Evolutionary conservation across 2,113 vertebrate species (phyloP).

Genomic region (Cololabis saira): DNA sequence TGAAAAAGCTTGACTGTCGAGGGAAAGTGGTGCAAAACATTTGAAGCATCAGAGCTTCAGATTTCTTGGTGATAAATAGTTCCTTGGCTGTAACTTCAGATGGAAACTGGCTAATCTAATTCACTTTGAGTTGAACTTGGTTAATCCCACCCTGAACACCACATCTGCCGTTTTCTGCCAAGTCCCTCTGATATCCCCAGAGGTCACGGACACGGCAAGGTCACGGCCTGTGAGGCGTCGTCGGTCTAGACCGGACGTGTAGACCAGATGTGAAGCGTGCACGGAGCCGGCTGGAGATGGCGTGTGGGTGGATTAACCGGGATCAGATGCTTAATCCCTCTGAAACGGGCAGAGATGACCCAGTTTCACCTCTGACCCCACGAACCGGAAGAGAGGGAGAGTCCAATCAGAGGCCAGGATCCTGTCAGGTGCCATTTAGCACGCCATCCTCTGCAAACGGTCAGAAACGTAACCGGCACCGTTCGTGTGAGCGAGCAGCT

Average conservation of each 20-base stretch:
- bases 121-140: too few relatives aligned
- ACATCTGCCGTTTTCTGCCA: neutral
- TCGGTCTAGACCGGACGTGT: neutral
- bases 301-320: conserved; percentile 61
- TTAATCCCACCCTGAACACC: too few relatives aligned
- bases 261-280: conserved; percentile 35
- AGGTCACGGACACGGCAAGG: neutral
- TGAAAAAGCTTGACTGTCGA: too few relatives aligned
- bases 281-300: conserved; percentile 20
- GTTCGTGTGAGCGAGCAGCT: too few relatives aligned
- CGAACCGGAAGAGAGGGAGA: conserved; percentile 41
- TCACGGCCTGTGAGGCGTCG: neutral
- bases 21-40: too few relatives aligned
- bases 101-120: too few relatives aligned
- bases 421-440: neutral
- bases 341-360: conserved; percentile 55
- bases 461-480: too few relatives aligned
- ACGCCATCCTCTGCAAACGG: too few relatives aligned
- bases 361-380: conserved; percentile 59
- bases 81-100: too few relatives aligned
- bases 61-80: too few relatives aligned
- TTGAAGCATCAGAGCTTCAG: too few relatives aligned
- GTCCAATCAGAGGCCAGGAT: conserved; percentile 32
- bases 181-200: neutral
- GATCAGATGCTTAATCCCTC: conserved; percentile 68